phyloP scores from a whole-genome alignment of 2,888 invertebrate genomes.

The Pristionchus fissidentatus region DNA sequence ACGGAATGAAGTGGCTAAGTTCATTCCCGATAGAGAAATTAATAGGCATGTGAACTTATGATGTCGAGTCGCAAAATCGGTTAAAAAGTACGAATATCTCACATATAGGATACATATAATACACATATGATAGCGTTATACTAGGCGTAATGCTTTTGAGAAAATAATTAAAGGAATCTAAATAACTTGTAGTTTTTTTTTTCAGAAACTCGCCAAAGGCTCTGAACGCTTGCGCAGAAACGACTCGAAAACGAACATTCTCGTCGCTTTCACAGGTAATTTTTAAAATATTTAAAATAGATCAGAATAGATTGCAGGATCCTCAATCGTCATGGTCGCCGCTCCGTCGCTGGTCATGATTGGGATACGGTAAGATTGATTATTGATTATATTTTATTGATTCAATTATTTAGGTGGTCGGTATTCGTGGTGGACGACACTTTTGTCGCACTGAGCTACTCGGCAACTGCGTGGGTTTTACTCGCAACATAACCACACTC shows the following conservation, averaged over 20 bases:
- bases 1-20: no score
- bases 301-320: constrained; percentile 40
- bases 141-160: no score
- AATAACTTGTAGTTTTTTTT: neutral
- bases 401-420: neutral
- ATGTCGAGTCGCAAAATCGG: no score
- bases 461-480: constrained; percentile 28
- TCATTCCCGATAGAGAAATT: no score
- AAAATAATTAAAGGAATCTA: no score
- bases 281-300: neutral
- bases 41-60: no score
- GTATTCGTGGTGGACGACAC: constrained; percentile 10
- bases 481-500: no score
- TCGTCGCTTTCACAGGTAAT: constrained; percentile 35
- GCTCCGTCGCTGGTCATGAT: constrained; percentile 65
- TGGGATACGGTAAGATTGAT: constrained; percentile 59
- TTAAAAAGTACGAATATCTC: no score
- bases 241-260: constrained; percentile 43
- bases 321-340: constrained; percentile 61
- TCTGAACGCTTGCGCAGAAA: constrained; percentile 9
- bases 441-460: constrained; percentile 34
- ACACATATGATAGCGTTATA: no score
- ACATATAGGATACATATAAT: no score
- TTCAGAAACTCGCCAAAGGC: neutral
- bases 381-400: neutral